Conservation (phyloP, 2,797 vertebrate species). For the Microctenopoma steveboyesi region DNA sequence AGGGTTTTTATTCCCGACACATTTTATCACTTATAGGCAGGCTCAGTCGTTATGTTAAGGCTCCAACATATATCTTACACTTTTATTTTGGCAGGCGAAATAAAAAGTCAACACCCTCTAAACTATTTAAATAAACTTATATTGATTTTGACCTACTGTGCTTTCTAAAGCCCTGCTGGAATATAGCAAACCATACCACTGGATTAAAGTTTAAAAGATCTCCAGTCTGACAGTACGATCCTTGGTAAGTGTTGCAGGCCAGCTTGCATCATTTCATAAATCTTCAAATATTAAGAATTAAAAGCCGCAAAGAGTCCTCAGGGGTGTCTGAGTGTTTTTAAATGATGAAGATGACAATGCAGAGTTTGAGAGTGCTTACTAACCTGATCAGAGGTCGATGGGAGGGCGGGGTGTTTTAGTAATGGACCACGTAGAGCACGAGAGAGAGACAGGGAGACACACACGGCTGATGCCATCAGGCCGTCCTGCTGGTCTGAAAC, state of each 20-base stretch:
- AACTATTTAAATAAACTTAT: no score
- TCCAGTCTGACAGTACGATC: no score
- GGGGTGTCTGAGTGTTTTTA: conserved; percentile 24
- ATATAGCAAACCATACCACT: no score
- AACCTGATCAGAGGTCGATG: conserved; percentile 54
- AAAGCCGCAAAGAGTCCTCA: not conserved
- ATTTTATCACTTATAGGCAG: not conserved
- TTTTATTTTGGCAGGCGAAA: no score
- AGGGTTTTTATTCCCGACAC: not conserved
- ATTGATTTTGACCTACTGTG: no score
- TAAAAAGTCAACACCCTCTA: no score
- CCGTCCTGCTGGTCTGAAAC: conserved; percentile 51
- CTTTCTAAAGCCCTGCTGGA: no score
- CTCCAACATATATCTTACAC: not conserved
- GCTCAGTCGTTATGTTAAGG: not conserved
- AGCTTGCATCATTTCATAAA: not conserved
- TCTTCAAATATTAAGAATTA: not conserved
- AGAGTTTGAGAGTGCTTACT: conserved; percentile 18
- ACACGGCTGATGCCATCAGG: conserved; percentile 28
- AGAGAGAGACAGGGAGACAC: conserved; percentile 15
- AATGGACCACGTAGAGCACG: conserved; percentile 50
- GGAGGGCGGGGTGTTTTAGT: conserved; percentile 50
- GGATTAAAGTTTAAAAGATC: no score
- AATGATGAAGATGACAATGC: conserved; percentile 38
- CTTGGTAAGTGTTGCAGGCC: no score